These are phyloP conservation scores for Tapirus indicus DNA, from an alignment of 2,797 vertebrate species.

Conservation along the genomic window DNA sequence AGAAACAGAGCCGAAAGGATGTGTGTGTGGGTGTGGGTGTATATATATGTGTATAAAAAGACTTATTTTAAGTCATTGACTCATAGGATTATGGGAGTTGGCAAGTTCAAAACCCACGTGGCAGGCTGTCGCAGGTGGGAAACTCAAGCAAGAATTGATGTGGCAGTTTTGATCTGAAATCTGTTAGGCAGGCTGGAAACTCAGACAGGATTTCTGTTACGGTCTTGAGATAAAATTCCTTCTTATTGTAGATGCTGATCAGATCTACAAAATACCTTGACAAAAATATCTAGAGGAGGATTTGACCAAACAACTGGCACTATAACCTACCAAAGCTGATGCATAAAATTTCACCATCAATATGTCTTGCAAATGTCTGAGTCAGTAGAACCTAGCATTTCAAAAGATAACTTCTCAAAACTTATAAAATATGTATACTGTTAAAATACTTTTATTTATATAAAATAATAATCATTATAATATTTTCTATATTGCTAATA, in stretches of 20 bases:
- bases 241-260: neutral
- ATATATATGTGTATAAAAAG: neutral
- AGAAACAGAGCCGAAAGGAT: neutral
- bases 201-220: neutral
- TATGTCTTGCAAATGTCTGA: neutral
- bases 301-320: neutral
- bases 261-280: neutral
- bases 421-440: neutral
- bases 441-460: neutral
- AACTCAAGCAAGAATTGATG: neutral
- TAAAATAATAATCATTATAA: neutral
- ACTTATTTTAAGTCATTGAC: neutral
- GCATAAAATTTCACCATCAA: neutral
- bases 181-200: neutral
- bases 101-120: neutral
- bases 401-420: neutral
- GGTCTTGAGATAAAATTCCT: neutral
- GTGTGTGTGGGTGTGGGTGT: too few relatives aligned
- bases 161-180: neutral
- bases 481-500: neutral
- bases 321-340: neutral
- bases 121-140: neutral
- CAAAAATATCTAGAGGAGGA: neutral
- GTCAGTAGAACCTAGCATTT: neutral
- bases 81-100: neutral